A percentile compares a stretch with the other conserved stretches of the same genome.
phyloP scores from a whole-genome alignment of 2,113 vertebrate genomes.

The Onychostoma macrolepis region DNA sequence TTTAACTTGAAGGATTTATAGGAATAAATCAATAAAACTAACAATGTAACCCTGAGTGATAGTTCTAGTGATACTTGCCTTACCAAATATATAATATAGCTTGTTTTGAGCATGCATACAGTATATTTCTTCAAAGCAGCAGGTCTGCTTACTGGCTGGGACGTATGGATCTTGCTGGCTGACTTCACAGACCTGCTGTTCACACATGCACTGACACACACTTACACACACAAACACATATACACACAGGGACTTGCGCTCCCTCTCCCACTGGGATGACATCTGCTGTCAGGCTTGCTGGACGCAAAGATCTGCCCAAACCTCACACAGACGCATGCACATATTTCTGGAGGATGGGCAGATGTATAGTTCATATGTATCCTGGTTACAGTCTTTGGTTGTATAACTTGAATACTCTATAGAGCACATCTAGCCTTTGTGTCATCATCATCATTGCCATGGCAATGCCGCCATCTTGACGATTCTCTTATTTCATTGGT shows the following conservation, averaged over 20 bases:
- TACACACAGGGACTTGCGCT: constrained; percentile 52
- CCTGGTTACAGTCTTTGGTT: constrained; percentile 4
- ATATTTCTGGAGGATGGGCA: constrained; percentile 11
- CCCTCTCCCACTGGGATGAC: constrained; percentile 75
- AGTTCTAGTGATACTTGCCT: background rate
- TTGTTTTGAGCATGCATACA: constrained; percentile 1
- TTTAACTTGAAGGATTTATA: background rate
- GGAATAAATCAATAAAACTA: background rate
- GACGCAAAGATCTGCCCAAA: constrained; percentile 35
- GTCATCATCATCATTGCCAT: constrained; percentile 61
- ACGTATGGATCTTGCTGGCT: constrained; percentile 46
- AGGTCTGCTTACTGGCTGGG: constrained; percentile 26
- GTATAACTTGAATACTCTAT: constrained; percentile 42
- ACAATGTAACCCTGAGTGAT: background rate
- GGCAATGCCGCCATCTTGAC: constrained; percentile 60
- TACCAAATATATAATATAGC: background rate
- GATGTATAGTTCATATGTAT: background rate
- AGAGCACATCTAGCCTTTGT: constrained; percentile 51
- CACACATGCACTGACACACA: constrained; percentile 38
- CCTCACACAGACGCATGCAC: constrained; percentile 30
- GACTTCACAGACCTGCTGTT: constrained; percentile 35
- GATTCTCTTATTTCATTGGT: constrained; percentile 35
- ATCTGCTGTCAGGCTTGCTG: constrained; percentile 75
- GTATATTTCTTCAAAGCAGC: constrained; percentile 40
- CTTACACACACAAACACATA: constrained; percentile 37